Conservation (phyloP, 2,113 vertebrate species). For the Oceanodroma tethys region DNA sequence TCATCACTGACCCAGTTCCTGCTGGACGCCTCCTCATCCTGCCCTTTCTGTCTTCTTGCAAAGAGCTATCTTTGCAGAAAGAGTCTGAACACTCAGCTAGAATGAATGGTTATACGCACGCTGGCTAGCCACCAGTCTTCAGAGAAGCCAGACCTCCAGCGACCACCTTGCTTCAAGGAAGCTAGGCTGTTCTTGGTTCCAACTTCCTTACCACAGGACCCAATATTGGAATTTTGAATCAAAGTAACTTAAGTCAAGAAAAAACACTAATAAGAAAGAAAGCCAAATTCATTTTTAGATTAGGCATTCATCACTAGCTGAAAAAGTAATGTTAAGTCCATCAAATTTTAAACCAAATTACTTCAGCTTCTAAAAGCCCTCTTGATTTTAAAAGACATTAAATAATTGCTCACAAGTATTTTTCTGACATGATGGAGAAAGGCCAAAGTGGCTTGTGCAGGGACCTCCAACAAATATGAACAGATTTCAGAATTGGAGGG, state of each 20-base stretch:
- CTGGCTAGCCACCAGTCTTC: neutral
- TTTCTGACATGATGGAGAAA: neutral
- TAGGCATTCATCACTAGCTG: neutral
- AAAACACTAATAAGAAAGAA: neutral
- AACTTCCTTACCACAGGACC: neutral
- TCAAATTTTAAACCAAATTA: neutral
- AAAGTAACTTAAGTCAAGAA: neutral
- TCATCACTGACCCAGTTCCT: neutral
- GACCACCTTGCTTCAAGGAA: neutral
- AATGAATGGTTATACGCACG: neutral
- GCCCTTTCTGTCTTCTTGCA: neutral
- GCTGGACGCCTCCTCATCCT: neutral
- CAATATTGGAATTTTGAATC: neutral
- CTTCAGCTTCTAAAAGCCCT: neutral
- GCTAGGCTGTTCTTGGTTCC: neutral
- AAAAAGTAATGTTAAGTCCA: neutral
- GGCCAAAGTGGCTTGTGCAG: neutral
- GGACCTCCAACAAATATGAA: neutral
- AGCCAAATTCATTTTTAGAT: neutral
- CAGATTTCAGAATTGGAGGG: neutral
- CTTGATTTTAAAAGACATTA: neutral
- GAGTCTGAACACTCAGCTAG: neutral
- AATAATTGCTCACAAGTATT: neutral
- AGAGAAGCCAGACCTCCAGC: neutral
- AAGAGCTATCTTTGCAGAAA: neutral